Evolutionary conservation across 2,113 vertebrate species (phyloP), one percentile per base, ranked within the genome.

Genomic region (Mohoua ochrocephala): DNA sequence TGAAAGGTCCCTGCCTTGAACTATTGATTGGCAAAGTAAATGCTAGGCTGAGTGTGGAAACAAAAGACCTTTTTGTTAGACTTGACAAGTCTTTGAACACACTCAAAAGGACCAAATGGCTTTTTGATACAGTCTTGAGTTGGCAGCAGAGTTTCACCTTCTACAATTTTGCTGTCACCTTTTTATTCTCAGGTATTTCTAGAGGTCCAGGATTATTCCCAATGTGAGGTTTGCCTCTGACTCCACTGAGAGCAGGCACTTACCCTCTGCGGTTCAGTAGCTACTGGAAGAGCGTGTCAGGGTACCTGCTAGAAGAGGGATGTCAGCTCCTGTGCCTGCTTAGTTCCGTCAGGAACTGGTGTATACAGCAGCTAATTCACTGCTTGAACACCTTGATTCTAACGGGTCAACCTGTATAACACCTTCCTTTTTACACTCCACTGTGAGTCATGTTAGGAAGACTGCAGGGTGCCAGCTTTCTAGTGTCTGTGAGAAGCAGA

Each of bases 1-100:
- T 98, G 91, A 98, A 99, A 98, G 85, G 97, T 98, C 98, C 97
- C 97, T 98, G 82, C 54, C 93, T 97, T 99, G 97, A 99, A 98
- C 98, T 98, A 98, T 98, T 98, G 97, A 98, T 98, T 97, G 93
- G 97, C 97, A 97, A 98, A 98, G 94, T 91, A 98, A 93, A 94
- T 94, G 93, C 92, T 94, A 96, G 97, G 97, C 85, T 85, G 93
- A 96, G 95, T 53, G 91, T 97, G 89, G 91, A 97, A 96, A 89
- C 10, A 73, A 82, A 68, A 81, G 18, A 68, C 27, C 10, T 93
- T 85, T 56, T 53, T 82, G 37, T 87, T 93, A 88, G 79, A 50
- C 76, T 65, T 45, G 24, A 79, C 76, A 97, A 89, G 71, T 82
- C 70, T 91, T 76, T 89, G 88, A 91, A 82, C 49, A 23, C 28